A percentile compares a stretch with the other conserved stretches of the same genome.
Conservation (phyloP, 2,113 vertebrate genomes). For the Ictalurus punctatus region DNA sequence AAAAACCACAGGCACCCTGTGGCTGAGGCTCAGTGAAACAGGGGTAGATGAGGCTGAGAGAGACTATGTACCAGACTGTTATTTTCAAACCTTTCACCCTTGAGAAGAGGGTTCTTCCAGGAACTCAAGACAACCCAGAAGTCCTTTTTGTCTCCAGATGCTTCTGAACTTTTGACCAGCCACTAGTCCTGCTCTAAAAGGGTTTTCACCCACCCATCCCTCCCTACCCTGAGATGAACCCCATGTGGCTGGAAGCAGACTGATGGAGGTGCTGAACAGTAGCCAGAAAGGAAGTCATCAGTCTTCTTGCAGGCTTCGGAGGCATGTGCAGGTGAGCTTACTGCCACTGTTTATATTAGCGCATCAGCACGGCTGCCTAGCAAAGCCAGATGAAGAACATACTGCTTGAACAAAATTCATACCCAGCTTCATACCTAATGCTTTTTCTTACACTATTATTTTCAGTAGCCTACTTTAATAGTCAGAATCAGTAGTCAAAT, state of each 20-base stretch:
- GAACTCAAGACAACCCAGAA: constrained; percentile 52
- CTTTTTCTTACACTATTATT: not conserved
- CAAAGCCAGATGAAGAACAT: constrained; percentile 62
- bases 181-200: constrained; percentile 14
- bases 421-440: constrained; percentile 23
- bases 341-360: constrained; percentile 61
- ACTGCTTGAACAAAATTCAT: constrained; percentile 37
- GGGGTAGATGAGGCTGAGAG: constrained; percentile 28
- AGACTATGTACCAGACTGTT: constrained; percentile 43
- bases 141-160: constrained; percentile 54
- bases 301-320: constrained; percentile 55
- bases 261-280: constrained; percentile 57
- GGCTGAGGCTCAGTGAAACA: constrained; percentile 16
- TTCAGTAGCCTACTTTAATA: not conserved
- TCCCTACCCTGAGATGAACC: constrained; percentile 50
- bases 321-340: constrained; percentile 62
- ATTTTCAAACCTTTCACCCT: constrained; percentile 57
- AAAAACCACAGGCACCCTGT: constrained; percentile 30
- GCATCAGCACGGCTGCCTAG: constrained; percentile 50
- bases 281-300: constrained; percentile 63
- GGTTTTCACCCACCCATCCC: constrained; percentile 1
- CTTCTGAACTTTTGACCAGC: constrained; percentile 42
- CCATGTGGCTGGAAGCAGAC: constrained; percentile 37
- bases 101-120: constrained; percentile 27
- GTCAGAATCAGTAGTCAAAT: not conserved